A percentile compares a stretch with the other conserved stretches of the same genome.
Evolutionary conservation across 1,140 invertebrate genomes (phyloP).

Genomic region (Zaprionus tsacasi): DNA sequence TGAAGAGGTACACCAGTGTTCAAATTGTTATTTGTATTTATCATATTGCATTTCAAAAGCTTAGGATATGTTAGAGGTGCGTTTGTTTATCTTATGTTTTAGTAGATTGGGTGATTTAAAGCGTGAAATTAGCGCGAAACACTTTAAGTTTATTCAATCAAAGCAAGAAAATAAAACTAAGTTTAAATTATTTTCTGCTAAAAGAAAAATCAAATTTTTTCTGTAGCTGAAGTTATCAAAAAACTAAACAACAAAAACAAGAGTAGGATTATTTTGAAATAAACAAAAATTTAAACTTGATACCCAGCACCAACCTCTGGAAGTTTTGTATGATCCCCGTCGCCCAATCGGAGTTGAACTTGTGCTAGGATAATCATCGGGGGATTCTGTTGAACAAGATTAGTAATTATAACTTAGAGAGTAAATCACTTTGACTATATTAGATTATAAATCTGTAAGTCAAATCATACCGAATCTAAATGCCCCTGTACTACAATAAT

Average conservation of each 20-base stretch:
- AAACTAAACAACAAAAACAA: conserved; percentile 33
- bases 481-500: neutral
- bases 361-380: conserved; percentile 88
- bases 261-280: conserved; percentile 37
- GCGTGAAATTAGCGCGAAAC: conserved; percentile 27
- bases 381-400: conserved; percentile 88
- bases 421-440: conserved; percentile 32
- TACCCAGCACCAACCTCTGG: conserved; percentile 88
- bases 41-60: conserved; percentile 9
- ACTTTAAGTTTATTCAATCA: conserved; percentile 12
- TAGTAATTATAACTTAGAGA: conserved; percentile 69
- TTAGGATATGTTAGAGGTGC: conserved; percentile 27
- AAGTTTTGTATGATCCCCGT: conserved; percentile 93
- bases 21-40: conserved; percentile 17
- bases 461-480: conserved; percentile 16
- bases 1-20: conserved; percentile 20
- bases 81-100: conserved; percentile 15
- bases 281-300: conserved; percentile 42
- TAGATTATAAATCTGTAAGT: conserved; percentile 8
- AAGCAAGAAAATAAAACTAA: neutral
- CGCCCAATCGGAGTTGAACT: conserved; percentile 87
- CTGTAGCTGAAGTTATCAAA: conserved; percentile 10
- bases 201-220: too few relatives aligned
- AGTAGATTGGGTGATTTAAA: conserved; percentile 32
- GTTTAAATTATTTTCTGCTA: conserved; percentile 14